These are phyloP conservation scores for Hiodon tergisus DNA, from an alignment of 2,113 vertebrate genomes.

Conservation along the genomic window DNA sequence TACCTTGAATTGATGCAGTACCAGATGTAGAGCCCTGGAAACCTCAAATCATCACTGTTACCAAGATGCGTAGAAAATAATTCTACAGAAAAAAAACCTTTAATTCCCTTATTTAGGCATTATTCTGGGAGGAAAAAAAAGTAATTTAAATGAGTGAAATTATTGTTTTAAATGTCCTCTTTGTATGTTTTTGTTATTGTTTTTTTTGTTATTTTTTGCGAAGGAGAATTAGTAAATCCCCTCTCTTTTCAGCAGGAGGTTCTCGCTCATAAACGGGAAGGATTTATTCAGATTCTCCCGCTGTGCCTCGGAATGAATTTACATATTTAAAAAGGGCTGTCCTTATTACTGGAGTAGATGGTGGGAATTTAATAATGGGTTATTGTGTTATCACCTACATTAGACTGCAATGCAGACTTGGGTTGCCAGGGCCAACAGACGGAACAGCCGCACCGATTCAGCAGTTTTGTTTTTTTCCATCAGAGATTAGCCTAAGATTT, in stretches of 20 bases:
- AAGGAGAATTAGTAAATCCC: too few relatives aligned
- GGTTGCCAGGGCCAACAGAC: conserved; percentile 1
- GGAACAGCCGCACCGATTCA: not conserved
- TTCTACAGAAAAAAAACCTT: too few relatives aligned
- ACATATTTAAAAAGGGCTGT: conserved; percentile 38
- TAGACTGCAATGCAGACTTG: not conserved
- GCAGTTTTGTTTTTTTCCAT: not conserved
- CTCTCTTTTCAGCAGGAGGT: not conserved
- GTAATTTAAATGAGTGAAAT: too few relatives aligned
- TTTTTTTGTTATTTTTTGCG: too few relatives aligned
- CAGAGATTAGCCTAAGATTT: not conserved
- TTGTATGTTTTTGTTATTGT: too few relatives aligned
- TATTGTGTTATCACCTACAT: not conserved
- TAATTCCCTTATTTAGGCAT: too few relatives aligned
- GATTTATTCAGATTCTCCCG: conserved; percentile 44
- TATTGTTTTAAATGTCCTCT: too few relatives aligned
- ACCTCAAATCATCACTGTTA: too few relatives aligned
- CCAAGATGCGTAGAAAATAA: too few relatives aligned
- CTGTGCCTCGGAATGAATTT: conserved; percentile 45
- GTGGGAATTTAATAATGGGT: conserved; percentile 52
- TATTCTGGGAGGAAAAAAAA: too few relatives aligned
- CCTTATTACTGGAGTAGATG: conserved; percentile 56
- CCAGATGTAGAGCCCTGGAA: too few relatives aligned
- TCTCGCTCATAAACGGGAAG: conserved; percentile 46
- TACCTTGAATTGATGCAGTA: too few relatives aligned